Conservation (phyloP, 2,888 invertebrate species). For the Flexamia atlantica region DNA sequence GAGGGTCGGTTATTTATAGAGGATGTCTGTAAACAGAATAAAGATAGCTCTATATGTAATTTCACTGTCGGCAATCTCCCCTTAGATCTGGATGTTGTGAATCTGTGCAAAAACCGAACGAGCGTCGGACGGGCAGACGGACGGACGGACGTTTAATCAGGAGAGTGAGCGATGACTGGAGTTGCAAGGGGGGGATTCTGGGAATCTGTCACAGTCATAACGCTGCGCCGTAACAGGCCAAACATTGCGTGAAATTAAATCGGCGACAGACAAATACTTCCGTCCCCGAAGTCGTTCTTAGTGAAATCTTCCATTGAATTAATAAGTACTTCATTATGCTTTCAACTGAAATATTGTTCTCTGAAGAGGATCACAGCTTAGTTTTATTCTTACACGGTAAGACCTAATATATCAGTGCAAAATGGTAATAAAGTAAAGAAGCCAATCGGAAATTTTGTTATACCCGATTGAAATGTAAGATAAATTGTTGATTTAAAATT, state of each 20-base stretch:
- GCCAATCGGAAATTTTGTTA: too few relatives aligned
- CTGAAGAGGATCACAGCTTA: too few relatives aligned
- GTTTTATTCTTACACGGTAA: too few relatives aligned
- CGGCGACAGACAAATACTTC: slow-evolving; percentile 39
- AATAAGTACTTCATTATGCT: background rate
- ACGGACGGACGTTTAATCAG: slow-evolving; percentile 38
- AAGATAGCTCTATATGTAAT: slow-evolving; percentile 47
- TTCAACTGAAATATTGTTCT: too few relatives aligned
- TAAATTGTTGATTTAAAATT: too few relatives aligned
- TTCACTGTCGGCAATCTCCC: slow-evolving; percentile 28
- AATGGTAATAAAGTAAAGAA: too few relatives aligned
- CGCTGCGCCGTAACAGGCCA: background rate
- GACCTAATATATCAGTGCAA: too few relatives aligned
- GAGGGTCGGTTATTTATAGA: slow-evolving; percentile 34
- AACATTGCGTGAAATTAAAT: slow-evolving; percentile 46
- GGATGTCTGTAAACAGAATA: slow-evolving; percentile 47
- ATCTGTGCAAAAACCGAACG: slow-evolving; percentile 37
- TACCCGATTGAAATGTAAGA: too few relatives aligned
- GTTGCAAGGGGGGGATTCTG: background rate
- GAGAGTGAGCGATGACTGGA: slow-evolving; percentile 36
- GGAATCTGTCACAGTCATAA: slow-evolving; percentile 39
- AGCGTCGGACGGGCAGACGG: slow-evolving; percentile 2
- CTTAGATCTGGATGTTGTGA: background rate
- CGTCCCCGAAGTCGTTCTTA: background rate
- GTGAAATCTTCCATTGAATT: slow-evolving; percentile 1